Conservation (phyloP, 2,888 invertebrate species). For the Seladonia tumulorum region DNA sequence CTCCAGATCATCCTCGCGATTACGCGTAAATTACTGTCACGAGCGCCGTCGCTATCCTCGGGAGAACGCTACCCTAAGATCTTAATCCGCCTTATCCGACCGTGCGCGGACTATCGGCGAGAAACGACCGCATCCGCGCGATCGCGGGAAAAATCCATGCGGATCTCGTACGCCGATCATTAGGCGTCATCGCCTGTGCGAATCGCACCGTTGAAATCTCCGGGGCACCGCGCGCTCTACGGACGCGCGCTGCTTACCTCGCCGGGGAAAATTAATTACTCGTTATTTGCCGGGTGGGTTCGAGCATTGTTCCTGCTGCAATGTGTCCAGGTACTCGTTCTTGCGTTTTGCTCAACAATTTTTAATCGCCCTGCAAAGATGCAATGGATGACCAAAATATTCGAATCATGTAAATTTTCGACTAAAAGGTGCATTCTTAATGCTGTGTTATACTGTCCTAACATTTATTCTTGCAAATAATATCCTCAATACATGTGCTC, state of each 20-base stretch:
- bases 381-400: background rate
- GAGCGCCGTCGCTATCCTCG: conserved; percentile 10
- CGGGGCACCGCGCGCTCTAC: background rate
- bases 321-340: background rate
- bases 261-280: background rate
- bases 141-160: background rate
- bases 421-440: no score
- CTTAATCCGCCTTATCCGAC: conserved; percentile 57
- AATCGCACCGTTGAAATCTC: conserved; percentile 18
- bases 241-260: background rate
- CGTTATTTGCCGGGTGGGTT: background rate
- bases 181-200: conserved; percentile 15
- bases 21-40: conserved; percentile 61
- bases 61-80: conserved; percentile 36
- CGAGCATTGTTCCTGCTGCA: background rate
- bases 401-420: background rate
- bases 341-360: background rate
- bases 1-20: conserved; percentile 52
- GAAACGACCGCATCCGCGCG: background rate
- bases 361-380: background rate
- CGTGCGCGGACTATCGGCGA: conserved; percentile 5
- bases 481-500: no score
- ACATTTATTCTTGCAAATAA: no score
- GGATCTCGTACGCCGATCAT: background rate
- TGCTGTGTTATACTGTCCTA: no score